Evolutionary conservation across 1,140 invertebrate genomes (phyloP).

Genomic region (Drosophila pandora): DNA sequence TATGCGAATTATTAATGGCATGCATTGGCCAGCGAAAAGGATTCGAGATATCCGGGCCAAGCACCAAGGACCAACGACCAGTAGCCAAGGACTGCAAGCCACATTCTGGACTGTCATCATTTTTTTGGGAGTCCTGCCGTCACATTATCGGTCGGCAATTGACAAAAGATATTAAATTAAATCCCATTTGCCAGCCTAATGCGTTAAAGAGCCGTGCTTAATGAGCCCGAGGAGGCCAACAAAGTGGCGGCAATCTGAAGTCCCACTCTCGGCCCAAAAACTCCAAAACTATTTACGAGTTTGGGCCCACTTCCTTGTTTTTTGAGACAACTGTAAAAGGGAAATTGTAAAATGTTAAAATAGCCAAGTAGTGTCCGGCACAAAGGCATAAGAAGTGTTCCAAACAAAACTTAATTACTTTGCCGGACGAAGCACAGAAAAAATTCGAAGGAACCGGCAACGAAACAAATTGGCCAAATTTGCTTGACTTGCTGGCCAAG

Average conservation of each 20-base stretch:
- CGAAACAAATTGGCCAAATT: slow-evolving; percentile 77
- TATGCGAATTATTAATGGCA: slow-evolving; percentile 70
- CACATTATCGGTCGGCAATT: slow-evolving; percentile 56
- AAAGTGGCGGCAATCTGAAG: slow-evolving; percentile 4
- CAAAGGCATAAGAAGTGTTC: slow-evolving; percentile 70
- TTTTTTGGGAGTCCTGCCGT: slow-evolving; percentile 31
- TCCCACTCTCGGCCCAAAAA: slow-evolving; percentile 30
- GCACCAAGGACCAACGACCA: neutral
- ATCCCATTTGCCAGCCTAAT: slow-evolving; percentile 62
- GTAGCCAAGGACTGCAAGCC: slow-evolving; percentile 1
- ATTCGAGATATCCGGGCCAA: slow-evolving; percentile 27
- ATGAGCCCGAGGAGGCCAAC: slow-evolving; percentile 32
- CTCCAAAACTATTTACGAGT: slow-evolving; percentile 64
- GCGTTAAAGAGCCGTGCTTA: slow-evolving; percentile 71
- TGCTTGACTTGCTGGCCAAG: slow-evolving; percentile 72
- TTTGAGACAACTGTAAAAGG: slow-evolving; percentile 47
- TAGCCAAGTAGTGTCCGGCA: slow-evolving; percentile 56
- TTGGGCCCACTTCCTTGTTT: slow-evolving; percentile 32
- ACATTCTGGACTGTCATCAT: neutral
- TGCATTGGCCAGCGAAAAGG: slow-evolving; percentile 34
- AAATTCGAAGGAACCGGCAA: slow-evolving; percentile 9
- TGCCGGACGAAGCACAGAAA: slow-evolving; percentile 1
- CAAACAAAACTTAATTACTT: slow-evolving; percentile 81
- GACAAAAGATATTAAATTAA: slow-evolving; percentile 39
- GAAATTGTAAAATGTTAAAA: slow-evolving; percentile 62